These are phyloP conservation scores for Drosophila pectinifera DNA, from an alignment of 1,140 invertebrate genomes.

Conservation along the genomic window DNA sequence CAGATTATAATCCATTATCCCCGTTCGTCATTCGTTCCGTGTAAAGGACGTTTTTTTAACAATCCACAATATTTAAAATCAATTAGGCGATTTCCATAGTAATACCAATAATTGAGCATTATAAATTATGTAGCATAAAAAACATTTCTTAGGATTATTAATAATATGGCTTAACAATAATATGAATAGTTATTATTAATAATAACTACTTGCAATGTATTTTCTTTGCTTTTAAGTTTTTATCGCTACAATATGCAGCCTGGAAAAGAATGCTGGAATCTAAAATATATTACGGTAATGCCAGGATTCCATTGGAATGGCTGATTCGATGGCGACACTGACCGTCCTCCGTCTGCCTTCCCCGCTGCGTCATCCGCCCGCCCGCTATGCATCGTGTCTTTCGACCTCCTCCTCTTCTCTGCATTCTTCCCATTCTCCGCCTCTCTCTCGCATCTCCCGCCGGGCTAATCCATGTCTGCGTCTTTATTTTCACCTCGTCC, in stretches of 20 bases:
- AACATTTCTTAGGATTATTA: too few species aligned
- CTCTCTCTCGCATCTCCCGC: conserved; percentile 15
- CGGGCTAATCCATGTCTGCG: conserved; percentile 57
- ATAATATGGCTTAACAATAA: too few species aligned
- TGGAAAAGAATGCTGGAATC: not conserved
- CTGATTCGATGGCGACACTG: conserved; percentile 7
- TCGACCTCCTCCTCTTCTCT: conserved; percentile 5
- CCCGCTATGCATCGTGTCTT: conserved; percentile 5
- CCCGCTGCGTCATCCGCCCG: conserved; percentile 26
- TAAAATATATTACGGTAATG: not conserved
- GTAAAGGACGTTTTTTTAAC: too few species aligned
- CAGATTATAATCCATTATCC: conserved; percentile 3
- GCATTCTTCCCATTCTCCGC: not conserved
- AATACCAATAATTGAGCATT: too few species aligned
- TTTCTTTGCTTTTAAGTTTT: too few species aligned
- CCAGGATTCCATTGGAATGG: not conserved
- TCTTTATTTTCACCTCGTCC: conserved; percentile 33
- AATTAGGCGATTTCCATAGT: not conserved
- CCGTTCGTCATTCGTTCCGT: not conserved
- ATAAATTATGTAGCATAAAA: too few species aligned
- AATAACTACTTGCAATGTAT: too few species aligned
- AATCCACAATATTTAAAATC: not conserved
- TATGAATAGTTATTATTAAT: too few species aligned
- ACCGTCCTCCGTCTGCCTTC: conserved; percentile 1
- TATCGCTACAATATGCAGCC: too few species aligned